phyloP scores from a whole-genome alignment of 2,888 invertebrate species.

The Drosophila subsilvestris region DNA sequence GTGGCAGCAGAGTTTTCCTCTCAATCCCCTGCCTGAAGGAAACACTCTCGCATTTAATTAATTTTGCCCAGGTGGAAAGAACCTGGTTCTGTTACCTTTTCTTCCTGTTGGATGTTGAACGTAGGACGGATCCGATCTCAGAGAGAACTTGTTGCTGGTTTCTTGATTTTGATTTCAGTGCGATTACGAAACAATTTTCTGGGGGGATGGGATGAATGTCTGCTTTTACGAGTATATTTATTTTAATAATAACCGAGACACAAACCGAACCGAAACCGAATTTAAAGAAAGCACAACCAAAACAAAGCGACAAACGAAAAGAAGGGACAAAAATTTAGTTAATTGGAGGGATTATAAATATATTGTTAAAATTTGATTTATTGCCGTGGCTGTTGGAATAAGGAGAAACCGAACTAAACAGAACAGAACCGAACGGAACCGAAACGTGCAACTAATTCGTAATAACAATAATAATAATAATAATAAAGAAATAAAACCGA shows the following conservation, averaged over 20 bases:
- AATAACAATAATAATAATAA: conserved; percentile 77
- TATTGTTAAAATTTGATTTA: conserved; percentile 2
- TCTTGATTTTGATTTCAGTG: conserved; percentile 28
- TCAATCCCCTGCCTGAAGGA: background rate
- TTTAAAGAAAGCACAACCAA: conserved; percentile 31
- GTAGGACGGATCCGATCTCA: background rate
- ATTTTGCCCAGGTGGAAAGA: background rate
- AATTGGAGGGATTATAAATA: conserved; percentile 3
- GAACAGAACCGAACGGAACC: conserved; percentile 64
- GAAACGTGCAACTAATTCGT: conserved; percentile 61
- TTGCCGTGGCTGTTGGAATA: background rate
- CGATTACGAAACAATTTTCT: conserved; percentile 77
- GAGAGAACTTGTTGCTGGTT: conserved; percentile 54
- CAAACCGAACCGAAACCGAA: conserved; percentile 40
- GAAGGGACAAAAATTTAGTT: background rate
- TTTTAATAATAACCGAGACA: conserved; percentile 55
- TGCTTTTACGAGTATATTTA: conserved; percentile 41
- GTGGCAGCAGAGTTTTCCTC: conserved; percentile 37
- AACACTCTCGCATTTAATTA: conserved; percentile 30
- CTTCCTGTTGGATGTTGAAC: conserved; percentile 1
- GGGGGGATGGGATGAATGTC: conserved; percentile 10
- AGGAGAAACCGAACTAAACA: conserved; percentile 57
- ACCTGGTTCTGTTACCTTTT: conserved; percentile 29
- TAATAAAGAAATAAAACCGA: conserved; percentile 83
- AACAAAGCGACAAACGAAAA: conserved; percentile 38